Base-by-base conservation (phyloP, 2,888 invertebrate species). In the Trichopria drosophilae region DNA sequence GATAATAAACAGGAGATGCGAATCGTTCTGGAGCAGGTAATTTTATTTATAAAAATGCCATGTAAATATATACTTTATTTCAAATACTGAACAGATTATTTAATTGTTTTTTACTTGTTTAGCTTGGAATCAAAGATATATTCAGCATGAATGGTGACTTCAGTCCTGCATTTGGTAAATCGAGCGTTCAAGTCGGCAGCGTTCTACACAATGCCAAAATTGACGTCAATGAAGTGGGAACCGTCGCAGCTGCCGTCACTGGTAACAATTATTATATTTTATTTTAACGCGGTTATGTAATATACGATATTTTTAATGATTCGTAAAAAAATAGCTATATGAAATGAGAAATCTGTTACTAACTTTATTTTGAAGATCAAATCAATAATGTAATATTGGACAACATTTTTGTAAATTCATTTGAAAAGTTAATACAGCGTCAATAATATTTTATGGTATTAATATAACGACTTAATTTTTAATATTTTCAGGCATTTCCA, bases 171-270 rank as follows among this genome's bases (percentile, higher is more conserved):
- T n/a, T n/a, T n/a, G n/a, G n/a, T n/a, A n/a, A n/a, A n/a, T n/a
- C n/a, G 10, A 18, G n/a, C 34, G 43, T 80, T 0, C 74, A 76
- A 46, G 76, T 86, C 4, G 81, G 78, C 59, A 80, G 77, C 46
- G 74, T 87, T 9, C 67, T 81, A 35, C 87, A 87, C 63, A 83
- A 82, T 63, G 83, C 85, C 0, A 80, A 79, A 63, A 80, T 87
- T 66, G 78, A 82, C 34, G 82, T 87, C 0, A 82, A 83, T 52
- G 87, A 87, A 69, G 70, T 76, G 13, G 87, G 87, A 34, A 85
- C 86, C 0, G 73, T 80, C 4, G 87, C 86, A 1, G 82, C 84
- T 2, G 85, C 85, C 7, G 81, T 79, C 0, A 81, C 84, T 35
- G 74, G 78, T 78, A 67, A 59, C n/a, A n/a, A n/a, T n/a, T n/a